phyloP scores from a whole-genome alignment of 2,797 vertebrate species.

The Enoplosus armatus region DNA sequence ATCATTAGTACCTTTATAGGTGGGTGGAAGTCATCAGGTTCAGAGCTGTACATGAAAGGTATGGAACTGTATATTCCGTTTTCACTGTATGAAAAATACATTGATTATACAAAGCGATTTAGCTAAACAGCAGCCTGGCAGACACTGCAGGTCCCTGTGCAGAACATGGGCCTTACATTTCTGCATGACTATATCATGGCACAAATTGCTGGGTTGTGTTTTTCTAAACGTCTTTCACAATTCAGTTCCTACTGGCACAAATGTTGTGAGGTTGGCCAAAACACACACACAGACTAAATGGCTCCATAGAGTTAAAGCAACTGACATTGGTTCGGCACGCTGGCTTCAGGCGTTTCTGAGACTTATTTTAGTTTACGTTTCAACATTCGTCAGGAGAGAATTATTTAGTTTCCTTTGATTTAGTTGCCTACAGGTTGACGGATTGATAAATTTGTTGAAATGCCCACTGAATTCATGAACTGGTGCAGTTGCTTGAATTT shows the following conservation, averaged over 20 bases:
- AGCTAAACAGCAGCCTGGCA: constrained; percentile 5
- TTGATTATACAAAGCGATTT: neutral
- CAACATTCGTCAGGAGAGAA: constrained; percentile 16
- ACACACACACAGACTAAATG: constrained; percentile 53
- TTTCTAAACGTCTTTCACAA: constrained; percentile 37
- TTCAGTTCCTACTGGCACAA: constrained; percentile 18
- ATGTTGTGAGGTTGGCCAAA: constrained; percentile 33
- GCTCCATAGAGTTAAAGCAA: constrained; percentile 43
- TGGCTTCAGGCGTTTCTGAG: constrained; percentile 17
- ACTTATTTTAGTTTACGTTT: constrained; percentile 35
- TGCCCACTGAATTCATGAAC: constrained; percentile 5
- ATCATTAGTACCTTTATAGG: neutral
- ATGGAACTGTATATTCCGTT: neutral
- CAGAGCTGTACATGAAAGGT: neutral
- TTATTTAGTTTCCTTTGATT: constrained; percentile 38
- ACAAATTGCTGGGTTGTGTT: constrained; percentile 19
- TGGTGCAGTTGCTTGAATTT: constrained; percentile 1
- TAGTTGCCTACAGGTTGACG: constrained; percentile 10
- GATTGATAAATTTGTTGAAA: constrained; percentile 30
- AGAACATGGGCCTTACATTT: constrained; percentile 34
- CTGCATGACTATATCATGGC: constrained; percentile 6
- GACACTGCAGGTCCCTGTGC: neutral
- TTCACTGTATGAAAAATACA: neutral
- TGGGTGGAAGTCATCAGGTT: neutral
- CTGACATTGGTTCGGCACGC: neutral